Evolutionary conservation across 2,113 vertebrate genomes (phyloP).

Genomic region (Forbesichthys papilliferus): DNA sequence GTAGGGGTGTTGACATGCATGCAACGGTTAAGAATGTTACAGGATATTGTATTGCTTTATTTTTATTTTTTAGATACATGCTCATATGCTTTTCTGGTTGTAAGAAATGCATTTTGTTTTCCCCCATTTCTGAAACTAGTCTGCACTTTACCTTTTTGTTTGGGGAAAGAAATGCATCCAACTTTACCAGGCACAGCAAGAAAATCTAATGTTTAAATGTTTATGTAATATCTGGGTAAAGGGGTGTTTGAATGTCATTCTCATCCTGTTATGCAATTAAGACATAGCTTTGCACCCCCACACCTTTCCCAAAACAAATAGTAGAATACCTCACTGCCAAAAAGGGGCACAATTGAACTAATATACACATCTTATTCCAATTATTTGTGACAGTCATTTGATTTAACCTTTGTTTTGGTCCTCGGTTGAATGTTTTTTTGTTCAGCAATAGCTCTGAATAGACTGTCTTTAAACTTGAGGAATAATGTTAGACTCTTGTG

Average conservation of each 20-base stretch:
- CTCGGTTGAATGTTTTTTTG: background rate
- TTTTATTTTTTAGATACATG: background rate
- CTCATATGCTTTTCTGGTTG: background rate
- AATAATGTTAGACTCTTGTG: slow-evolving; percentile 25
- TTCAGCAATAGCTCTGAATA: slow-evolving; percentile 5
- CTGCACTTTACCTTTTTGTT: slow-evolving; percentile 13
- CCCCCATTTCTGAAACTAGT: background rate
- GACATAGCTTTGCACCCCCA: background rate
- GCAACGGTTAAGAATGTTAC: background rate
- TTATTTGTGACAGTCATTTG: background rate
- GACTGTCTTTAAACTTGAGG: background rate
- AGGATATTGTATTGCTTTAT: background rate
- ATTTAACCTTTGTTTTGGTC: background rate
- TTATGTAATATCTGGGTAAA: background rate
- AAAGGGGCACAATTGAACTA: background rate
- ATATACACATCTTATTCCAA: background rate
- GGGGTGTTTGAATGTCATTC: background rate
- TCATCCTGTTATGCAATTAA: background rate
- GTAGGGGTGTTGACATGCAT: slow-evolving; percentile 15
- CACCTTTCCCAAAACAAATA: background rate
- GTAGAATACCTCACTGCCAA: slow-evolving; percentile 2
- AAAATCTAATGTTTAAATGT: background rate
- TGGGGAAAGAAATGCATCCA: background rate
- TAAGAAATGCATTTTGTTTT: background rate
- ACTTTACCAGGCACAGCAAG: background rate